Base-by-base conservation (phyloP, 2,113 vertebrate genomes). In the Diphyllodes magnificus region DNA sequence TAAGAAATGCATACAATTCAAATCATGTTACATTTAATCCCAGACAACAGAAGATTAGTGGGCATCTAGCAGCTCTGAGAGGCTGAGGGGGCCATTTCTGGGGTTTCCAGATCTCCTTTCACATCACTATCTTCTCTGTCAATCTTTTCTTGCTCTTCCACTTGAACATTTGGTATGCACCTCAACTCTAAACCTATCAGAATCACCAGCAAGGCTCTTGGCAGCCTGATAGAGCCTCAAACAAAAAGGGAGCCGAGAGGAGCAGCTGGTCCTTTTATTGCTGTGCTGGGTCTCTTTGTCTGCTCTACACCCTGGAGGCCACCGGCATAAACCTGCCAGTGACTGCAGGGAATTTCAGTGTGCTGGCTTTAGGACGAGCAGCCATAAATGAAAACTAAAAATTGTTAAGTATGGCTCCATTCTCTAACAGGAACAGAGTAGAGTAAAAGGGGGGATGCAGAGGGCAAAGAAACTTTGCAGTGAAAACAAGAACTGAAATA, bases 231-330 rank as follows among this genome's bases (percentile, higher is more conserved):
- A 89, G 84, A 90, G 82, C 28, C 88, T 73, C 37, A 30, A 93
- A 96, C 93, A 96, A 95, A 94, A 96, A 86, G 35, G 0, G 70
- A 94, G 79, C 68, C 1, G 39, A 88, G 89, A 79, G 76, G 47
- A 96, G 93, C 94, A 96, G 93, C 95, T 96, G 95, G 95, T 91
- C 59, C 79, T 92, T 96, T 95, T 70, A 96, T 69, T 90, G 44
- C 71, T 56, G 54, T 23, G 79, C 82, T 19, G 63, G 76, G 90
- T 95, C 86, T 79, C 88, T 95, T 95, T 95, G 94, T 97, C 85
- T 95, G 76, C 76, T 83, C 90, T 83, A 92, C 90, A 95, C 94
- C 90, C 92, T 93, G 95, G 93, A 95, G 95, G 94, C 93, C 88
- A 77, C 60, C 22, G 7, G 83, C 51, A 85, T 44, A 83, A 94